Evolutionary conservation across 2,797 vertebrate species (phyloP).

Genomic region (Neomorphus geoffroyi): DNA sequence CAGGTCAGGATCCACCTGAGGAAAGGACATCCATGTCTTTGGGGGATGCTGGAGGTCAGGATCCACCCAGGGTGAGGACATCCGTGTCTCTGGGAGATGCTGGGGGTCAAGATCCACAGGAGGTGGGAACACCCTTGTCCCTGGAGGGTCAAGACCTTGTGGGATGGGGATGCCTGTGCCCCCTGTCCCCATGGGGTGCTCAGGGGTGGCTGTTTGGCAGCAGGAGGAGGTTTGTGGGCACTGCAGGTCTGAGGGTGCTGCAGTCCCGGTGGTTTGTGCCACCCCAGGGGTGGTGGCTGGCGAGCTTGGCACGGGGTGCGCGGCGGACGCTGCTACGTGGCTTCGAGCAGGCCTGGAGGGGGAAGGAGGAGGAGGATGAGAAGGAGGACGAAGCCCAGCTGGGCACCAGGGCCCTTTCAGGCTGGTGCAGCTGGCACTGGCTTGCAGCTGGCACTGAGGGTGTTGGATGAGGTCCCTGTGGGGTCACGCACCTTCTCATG

Average conservation of each 20-base stretch:
- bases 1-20: neutral
- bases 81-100: neutral
- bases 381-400: neutral
- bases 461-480: neutral
- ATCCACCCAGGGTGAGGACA: neutral
- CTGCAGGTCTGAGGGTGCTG: neutral
- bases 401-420: neutral
- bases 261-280: accelerated
- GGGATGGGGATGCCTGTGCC: neutral
- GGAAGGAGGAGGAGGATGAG: neutral
- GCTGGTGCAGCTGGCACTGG: neutral
- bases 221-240: neutral
- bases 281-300: neutral
- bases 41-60: neutral
- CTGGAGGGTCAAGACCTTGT: neutral
- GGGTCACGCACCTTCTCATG: neutral
- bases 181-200: accelerated
- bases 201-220: accelerated
- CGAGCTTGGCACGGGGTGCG: accelerated
- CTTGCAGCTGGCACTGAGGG: neutral
- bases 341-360: neutral
- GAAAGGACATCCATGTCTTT: neutral
- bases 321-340: neutral
- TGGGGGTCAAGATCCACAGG: neutral
- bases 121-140: accelerated